These are phyloP conservation scores for Ifrita kowaldi DNA, from an alignment of 2,113 vertebrate genomes.

Conservation along the genomic window DNA sequence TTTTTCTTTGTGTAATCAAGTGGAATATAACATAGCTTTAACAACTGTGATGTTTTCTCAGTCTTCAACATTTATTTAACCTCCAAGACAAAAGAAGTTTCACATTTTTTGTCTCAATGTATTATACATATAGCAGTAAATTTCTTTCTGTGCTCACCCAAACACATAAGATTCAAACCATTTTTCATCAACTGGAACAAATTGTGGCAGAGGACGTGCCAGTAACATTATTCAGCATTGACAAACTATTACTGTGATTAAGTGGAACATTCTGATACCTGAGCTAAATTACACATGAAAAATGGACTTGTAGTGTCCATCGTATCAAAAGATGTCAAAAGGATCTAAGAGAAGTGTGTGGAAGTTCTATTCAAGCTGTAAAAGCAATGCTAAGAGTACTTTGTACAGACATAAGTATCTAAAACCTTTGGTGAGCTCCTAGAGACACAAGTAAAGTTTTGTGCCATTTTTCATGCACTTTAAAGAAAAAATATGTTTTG, in stretches of 20 bases:
- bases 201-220: neutral
- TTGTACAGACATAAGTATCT: neutral
- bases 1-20: neutral
- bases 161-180: neutral
- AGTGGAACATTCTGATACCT: neutral
- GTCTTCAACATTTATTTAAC: neutral
- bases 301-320: neutral
- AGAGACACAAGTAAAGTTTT: neutral
- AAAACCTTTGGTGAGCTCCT: neutral
- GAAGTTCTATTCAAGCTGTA: neutral
- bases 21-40: neutral
- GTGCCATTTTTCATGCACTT: neutral
- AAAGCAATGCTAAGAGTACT: neutral
- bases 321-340: neutral
- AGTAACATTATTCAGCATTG: neutral
- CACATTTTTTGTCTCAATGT: neutral
- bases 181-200: neutral
- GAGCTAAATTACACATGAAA: neutral
- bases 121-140: neutral
- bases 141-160: neutral
- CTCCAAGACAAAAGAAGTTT: neutral
- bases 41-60: neutral
- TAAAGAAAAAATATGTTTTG: neutral
- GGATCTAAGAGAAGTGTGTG: neutral
- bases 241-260: neutral